phyloP scores from a whole-genome alignment of 1,140 invertebrate species.

The Harpegnathos saltator region DNA sequence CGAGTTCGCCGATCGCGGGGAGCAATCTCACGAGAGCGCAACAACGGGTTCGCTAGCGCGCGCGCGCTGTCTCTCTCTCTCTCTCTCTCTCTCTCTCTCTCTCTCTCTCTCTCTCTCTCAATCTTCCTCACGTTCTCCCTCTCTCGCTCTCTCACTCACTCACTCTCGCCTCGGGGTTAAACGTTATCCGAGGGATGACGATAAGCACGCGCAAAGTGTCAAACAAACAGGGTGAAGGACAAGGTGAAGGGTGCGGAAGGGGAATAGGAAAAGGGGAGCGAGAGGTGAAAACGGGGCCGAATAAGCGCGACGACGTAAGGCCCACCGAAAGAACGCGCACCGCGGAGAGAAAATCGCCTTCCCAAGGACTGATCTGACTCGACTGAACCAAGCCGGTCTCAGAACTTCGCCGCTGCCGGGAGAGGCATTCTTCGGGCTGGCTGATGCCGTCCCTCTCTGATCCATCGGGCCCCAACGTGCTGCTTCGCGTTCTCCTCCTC shows the following conservation, averaged over 20 bases:
- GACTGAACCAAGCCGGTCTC: constrained; percentile 82
- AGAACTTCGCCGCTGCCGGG: constrained; percentile 70
- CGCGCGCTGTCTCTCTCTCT: constrained; percentile 22
- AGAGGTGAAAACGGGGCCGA: constrained; percentile 9
- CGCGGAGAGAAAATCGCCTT: constrained; percentile 77
- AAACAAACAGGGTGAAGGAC: not conserved
- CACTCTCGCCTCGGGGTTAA: constrained; percentile 14
- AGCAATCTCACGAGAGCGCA: constrained; percentile 36
- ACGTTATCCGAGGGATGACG: constrained; percentile 22
- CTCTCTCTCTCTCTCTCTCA: constrained; percentile 2
- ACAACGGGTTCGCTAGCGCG: constrained; percentile 24
- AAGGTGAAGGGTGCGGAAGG: not conserved
- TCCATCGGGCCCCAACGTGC: constrained; percentile 80
- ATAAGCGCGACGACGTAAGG: constrained; percentile 60
- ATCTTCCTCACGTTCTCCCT: too few species aligned
- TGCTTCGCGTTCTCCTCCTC: constrained; percentile 58
- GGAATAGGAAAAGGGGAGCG: constrained; percentile 42
- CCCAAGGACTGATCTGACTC: constrained; percentile 83
- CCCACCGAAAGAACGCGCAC: constrained; percentile 62
- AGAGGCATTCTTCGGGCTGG: constrained; percentile 83
- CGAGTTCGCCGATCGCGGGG: constrained; percentile 9
- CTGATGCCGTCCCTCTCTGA: constrained; percentile 83
- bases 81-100: not conserved
- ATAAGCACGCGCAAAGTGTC: not conserved
- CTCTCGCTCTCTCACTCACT: not conserved